Conservation (phyloP, 2,888 invertebrate species). For the Perizoma affinitatum region DNA sequence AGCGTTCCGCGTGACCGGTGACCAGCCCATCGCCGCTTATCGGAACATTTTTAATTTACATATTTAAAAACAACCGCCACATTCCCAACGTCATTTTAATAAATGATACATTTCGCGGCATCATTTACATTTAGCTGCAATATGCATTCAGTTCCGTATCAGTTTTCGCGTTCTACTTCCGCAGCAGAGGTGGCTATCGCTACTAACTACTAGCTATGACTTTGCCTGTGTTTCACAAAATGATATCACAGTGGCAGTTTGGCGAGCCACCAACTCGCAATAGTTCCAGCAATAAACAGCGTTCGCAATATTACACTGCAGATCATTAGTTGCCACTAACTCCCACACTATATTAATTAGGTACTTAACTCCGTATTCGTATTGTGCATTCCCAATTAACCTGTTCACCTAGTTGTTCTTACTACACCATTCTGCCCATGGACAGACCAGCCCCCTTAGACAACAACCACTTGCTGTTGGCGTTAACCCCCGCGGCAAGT, state of each 20-base stretch:
- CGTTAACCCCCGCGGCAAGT: no score
- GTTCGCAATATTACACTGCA: conserved; percentile 9
- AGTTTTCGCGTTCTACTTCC: neutral
- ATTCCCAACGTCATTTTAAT: conserved; percentile 9
- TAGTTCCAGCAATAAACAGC: conserved; percentile 20
- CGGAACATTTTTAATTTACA: neutral
- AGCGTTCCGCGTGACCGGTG: no score
- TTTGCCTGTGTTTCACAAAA: conserved; percentile 4
- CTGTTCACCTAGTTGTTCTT: no score
- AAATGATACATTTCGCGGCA: conserved; percentile 15
- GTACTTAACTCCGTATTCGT: no score
- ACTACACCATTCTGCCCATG: no score
- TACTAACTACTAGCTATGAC: neutral
- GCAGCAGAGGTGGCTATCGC: neutral
- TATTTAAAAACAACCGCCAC: neutral
- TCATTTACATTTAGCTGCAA: conserved; percentile 23
- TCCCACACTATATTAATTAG: neutral
- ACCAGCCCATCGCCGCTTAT: no score
- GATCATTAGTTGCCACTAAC: neutral
- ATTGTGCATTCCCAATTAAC: no score
- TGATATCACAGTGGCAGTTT: conserved; percentile 22
- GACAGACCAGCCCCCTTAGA: no score
- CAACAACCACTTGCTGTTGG: no score
- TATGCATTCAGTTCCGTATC: conserved; percentile 17
- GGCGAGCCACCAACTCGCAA: conserved; percentile 25